phyloP scores from a whole-genome alignment of 2,113 vertebrate genomes.

The Phodopus roborovskii region DNA sequence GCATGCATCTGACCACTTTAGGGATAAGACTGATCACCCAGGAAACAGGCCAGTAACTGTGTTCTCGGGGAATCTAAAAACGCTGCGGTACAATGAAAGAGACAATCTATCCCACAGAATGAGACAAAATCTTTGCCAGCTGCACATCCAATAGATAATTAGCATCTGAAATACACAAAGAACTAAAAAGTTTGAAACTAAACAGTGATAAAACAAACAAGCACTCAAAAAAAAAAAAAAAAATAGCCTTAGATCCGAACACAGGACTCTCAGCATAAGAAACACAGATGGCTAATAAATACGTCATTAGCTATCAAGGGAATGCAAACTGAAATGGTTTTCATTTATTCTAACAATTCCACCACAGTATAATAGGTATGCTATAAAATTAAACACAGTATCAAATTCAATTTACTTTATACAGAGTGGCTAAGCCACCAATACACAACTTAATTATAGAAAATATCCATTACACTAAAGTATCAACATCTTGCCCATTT shows the following conservation, averaged over 20 bases:
- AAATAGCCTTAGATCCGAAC: background rate
- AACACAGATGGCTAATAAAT: background rate
- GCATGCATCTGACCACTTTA: accelerated
- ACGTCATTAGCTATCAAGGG: background rate
- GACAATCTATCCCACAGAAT: no score
- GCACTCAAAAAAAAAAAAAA: no score
- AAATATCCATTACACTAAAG: background rate
- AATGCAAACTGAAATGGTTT: no score
- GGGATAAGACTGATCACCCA: no score
- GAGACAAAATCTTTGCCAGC: background rate
- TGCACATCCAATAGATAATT: background rate
- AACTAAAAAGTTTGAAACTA: background rate
- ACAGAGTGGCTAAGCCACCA: background rate
- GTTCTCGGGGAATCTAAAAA: no score
- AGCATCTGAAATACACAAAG: background rate
- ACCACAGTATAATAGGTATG: background rate
- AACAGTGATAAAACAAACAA: background rate
- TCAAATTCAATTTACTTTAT: background rate
- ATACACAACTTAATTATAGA: background rate
- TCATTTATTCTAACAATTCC: background rate
- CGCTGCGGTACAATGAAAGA: background rate
- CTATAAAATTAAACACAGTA: background rate
- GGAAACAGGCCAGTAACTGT: background rate
- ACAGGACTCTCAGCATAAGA: background rate
- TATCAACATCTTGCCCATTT: background rate